Conservation (phyloP, 1,140 invertebrate genomes). For the Brachionus asplanchnoidis region DNA sequence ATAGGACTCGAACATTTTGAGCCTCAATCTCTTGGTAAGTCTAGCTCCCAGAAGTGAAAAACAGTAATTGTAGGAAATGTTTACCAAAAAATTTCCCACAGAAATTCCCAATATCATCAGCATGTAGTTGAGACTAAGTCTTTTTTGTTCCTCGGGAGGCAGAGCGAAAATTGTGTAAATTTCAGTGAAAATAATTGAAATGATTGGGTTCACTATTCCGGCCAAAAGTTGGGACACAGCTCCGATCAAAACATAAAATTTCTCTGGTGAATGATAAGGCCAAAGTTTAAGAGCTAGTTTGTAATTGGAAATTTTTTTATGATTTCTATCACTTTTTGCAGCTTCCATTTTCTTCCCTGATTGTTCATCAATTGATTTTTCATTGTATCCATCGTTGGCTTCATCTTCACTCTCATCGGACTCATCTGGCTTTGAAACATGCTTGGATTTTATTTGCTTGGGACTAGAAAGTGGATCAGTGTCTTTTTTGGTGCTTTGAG, state of each 20-base stretch:
- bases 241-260: neutral
- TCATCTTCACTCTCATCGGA: neutral
- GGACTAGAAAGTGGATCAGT: neutral
- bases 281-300: slow-evolving; percentile 4
- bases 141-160: neutral
- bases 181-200: slow-evolving; percentile 29
- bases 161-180: slow-evolving; percentile 31
- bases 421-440: neutral
- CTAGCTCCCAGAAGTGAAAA: slow-evolving; percentile 49
- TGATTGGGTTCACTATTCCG: neutral
- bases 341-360: neutral
- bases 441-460: neutral
- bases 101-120: neutral
- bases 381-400: too few species aligned
- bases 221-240: neutral
- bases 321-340: neutral
- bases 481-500: neutral
- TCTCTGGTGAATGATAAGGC: slow-evolving; percentile 9
- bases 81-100: neutral
- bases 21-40: slow-evolving; percentile 66
- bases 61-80: slow-evolving; percentile 10
- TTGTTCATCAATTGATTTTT: neutral
- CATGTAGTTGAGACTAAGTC: neutral
- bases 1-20: slow-evolving; percentile 72
- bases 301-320: neutral